Percentiles rank a stretch among this genome's conserved stretches.
These are phyloP conservation scores for Meda fulgida DNA, from an alignment of 2,797 vertebrate genomes.

Conservation along the genomic window DNA sequence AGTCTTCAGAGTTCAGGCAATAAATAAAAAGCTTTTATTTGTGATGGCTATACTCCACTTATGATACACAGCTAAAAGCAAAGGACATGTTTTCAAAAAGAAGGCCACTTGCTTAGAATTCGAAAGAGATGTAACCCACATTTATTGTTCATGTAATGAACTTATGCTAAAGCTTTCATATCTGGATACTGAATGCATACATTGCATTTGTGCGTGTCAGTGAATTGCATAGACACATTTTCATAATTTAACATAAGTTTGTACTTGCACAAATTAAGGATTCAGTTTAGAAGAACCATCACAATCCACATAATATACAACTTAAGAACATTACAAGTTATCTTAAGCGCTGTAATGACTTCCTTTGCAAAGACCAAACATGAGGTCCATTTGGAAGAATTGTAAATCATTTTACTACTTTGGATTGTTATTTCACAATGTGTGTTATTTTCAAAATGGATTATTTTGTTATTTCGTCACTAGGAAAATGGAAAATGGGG, in stretches of 20 bases:
- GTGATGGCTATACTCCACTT: conserved; percentile 4
- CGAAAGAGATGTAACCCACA: background rate
- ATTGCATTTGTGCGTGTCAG: background rate
- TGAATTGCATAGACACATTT: background rate
- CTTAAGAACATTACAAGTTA: background rate
- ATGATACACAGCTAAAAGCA: conserved; percentile 26
- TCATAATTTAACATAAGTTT: background rate
- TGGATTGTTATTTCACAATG: too few relatives aligned
- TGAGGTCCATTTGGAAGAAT: background rate
- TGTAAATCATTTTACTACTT: too few relatives aligned
- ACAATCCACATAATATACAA: background rate
- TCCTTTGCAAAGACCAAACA: background rate
- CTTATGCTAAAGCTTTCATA: background rate
- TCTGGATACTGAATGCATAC: background rate
- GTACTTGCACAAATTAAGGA: background rate
- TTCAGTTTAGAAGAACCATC: background rate
- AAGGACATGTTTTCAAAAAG: background rate
- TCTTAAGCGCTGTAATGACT: background rate
- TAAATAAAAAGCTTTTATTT: conserved; percentile 24
- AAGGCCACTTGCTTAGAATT: background rate
- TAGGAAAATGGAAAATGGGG: background rate
- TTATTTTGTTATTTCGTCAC: background rate
- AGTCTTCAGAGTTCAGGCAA: conserved; percentile 31
- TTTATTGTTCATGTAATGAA: background rate
- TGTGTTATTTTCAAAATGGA: background rate